Base-by-base conservation (phyloP, 2,888 invertebrate genomes). In the Automeris io region DNA sequence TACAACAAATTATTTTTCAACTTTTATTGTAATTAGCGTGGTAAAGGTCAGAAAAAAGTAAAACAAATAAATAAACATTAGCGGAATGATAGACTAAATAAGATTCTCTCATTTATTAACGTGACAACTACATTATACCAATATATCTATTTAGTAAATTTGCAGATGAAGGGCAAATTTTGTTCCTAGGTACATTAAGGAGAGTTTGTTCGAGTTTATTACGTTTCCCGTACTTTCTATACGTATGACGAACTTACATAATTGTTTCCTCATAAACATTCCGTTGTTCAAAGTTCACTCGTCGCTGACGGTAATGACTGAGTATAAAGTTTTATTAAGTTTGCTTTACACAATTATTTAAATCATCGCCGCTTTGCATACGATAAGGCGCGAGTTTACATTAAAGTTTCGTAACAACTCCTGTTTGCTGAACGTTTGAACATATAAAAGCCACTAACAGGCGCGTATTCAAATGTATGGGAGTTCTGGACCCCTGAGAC, bases 371-470 rank as follows among this genome's bases (percentile, higher is more conserved):
- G 31, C 31, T 37, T 37, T 32, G 37, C 37, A 37, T 37, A 31
- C 37, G 37, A 32, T 37, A 37, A 57, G 62, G 56, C 53, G 56
- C 57, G 62, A 65, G 66, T 67, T 70, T 60, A 70, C 66, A 68
- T 61, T 61, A 66, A 77, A 74, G 69, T 78, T 76, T 60, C 57
- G 61, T 52, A 68, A 67, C 59, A 61, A 64, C 70, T 71, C 54
- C 72, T 74, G 77, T 76, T 76, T 77, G 70, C 59, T 67, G 63
- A 74, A 66, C 70, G 70, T 69, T 80, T 70, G 57, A 74, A 67
- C 75, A 74, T 71, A 73, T 73, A 71, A 75, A 75, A 74, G 71
- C 75, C 65, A 68, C 71, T 70, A 72, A 75, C 70, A 37, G 23
- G 29, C 7, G 18, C 16, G 32, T 13, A 37, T 31, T 37, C 21